These are phyloP conservation scores for Acanthopagrus latus DNA, from an alignment of 2,797 vertebrate species.

Conservation along the genomic window DNA sequence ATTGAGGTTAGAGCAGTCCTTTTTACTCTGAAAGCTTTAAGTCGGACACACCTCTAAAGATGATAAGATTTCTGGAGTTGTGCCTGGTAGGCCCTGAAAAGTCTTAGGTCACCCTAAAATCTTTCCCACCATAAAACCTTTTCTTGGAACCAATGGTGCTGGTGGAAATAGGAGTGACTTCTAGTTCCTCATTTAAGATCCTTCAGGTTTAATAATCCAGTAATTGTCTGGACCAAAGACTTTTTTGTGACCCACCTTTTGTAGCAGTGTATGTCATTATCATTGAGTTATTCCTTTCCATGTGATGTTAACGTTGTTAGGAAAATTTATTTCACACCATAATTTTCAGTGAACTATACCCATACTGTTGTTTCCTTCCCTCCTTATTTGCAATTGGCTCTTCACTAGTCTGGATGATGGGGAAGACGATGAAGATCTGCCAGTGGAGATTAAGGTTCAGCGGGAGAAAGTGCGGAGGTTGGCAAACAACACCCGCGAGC, in stretches of 20 bases:
- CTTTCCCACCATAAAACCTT: background rate
- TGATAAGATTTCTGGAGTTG: background rate
- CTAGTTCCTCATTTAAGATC: background rate
- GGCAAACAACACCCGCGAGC: constrained; percentile 97
- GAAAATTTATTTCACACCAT: constrained; percentile 14
- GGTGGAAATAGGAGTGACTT: background rate
- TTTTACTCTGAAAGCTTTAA: background rate
- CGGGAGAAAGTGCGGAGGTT: constrained; percentile 98
- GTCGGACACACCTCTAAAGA: background rate
- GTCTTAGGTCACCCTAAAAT: background rate
- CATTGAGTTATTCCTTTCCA: background rate
- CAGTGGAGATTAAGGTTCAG: constrained; percentile 98
- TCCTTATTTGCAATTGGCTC: constrained; percentile 71
- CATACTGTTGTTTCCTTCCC: constrained; percentile 75
- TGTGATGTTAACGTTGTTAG: constrained; percentile 1
- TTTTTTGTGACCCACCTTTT: background rate
- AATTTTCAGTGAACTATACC: constrained; percentile 62
- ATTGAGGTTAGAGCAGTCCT: background rate
- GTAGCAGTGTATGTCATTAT: constrained; percentile 16
- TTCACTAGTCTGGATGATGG: constrained; percentile 76
- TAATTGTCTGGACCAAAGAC: background rate
- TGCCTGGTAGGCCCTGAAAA: background rate
- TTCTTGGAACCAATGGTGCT: background rate
- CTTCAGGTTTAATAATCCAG: background rate
- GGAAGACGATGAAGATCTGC: constrained; percentile 92